Conservation (phyloP, 2,113 vertebrate species). For the Apeltes quadracus region DNA sequence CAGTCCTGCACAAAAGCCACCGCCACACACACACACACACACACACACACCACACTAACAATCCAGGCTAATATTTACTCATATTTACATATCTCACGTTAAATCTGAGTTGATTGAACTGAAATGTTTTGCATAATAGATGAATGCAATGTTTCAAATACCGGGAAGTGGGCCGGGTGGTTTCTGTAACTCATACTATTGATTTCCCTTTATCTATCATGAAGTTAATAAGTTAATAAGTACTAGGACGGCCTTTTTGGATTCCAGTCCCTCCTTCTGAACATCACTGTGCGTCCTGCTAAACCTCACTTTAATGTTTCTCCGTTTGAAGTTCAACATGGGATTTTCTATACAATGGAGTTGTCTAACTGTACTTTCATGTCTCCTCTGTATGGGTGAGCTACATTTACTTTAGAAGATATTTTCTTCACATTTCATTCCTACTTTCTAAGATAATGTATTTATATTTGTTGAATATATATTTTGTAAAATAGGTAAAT, state of each 20-base stretch:
- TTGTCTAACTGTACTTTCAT: constrained; percentile 36
- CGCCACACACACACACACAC: constrained; percentile 87
- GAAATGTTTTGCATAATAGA: too few species aligned
- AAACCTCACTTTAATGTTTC: constrained; percentile 18
- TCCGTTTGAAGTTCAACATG: constrained; percentile 52
- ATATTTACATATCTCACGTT: too few species aligned
- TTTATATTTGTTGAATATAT: neutral
- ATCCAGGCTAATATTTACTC: too few species aligned
- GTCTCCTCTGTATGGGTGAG: constrained; percentile 61
- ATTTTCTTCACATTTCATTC: neutral
- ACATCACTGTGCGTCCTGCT: neutral
- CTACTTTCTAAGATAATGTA: neutral
- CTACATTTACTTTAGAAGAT: neutral
- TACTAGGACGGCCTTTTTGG: constrained; percentile 44
- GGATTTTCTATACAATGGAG: constrained; percentile 32
- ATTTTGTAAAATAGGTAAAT: neutral
- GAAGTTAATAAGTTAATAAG: constrained; percentile 80
- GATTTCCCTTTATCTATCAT: constrained; percentile 62
- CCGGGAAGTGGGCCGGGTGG: neutral
- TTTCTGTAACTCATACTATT: constrained; percentile 39
- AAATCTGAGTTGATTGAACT: too few species aligned
- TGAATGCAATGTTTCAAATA: neutral
- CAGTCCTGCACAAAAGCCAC: constrained; percentile 96
- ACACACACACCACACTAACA: too few species aligned
- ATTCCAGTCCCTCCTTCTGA: constrained; percentile 1